Conservation (phyloP, 2,888 invertebrate genomes). For the Tetramorium bicarinatum region DNA sequence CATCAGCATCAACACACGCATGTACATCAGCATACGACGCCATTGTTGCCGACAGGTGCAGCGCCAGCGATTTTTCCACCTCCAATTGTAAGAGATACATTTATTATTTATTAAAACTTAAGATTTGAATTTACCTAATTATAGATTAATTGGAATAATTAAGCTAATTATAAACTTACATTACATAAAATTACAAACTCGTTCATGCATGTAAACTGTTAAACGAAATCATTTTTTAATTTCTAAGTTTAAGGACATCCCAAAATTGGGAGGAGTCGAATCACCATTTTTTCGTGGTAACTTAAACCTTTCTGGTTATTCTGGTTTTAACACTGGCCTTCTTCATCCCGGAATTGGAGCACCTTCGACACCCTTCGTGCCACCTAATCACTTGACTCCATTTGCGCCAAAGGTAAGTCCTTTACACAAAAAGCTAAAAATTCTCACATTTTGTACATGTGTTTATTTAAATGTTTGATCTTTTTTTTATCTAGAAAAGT, state of each 20-base stretch:
- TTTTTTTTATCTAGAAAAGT: constrained; percentile 90
- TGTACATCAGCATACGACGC: constrained; percentile 94
- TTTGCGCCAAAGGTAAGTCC: constrained; percentile 96
- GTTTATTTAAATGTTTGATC: neutral
- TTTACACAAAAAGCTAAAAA: neutral
- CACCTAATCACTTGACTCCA: constrained; percentile 94
- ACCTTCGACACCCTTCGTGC: constrained; percentile 93
- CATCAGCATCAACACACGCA: constrained; percentile 97
- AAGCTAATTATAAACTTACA: neutral
- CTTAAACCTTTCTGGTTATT: constrained; percentile 91
- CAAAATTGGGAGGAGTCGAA: constrained; percentile 93
- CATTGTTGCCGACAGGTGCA: constrained; percentile 88
- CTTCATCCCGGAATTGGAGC: constrained; percentile 92
- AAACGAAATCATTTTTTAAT: constrained; percentile 70
- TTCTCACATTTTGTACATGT: neutral
- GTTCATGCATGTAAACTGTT: neutral
- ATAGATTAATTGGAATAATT: too few relatives aligned
- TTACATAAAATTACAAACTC: constrained; percentile 18
- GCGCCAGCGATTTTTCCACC: constrained; percentile 88
- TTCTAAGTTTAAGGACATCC: constrained; percentile 93
- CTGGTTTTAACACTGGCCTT: constrained; percentile 92
- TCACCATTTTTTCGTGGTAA: constrained; percentile 93
- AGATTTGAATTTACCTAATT: neutral
- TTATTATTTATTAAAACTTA: constrained; percentile 20
- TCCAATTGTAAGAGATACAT: constrained; percentile 88